A percentile compares a stretch with the other conserved stretches of the same genome.
Evolutionary conservation across 2,113 vertebrate genomes (phyloP).

Genomic region (Clarias batrachus): DNA sequence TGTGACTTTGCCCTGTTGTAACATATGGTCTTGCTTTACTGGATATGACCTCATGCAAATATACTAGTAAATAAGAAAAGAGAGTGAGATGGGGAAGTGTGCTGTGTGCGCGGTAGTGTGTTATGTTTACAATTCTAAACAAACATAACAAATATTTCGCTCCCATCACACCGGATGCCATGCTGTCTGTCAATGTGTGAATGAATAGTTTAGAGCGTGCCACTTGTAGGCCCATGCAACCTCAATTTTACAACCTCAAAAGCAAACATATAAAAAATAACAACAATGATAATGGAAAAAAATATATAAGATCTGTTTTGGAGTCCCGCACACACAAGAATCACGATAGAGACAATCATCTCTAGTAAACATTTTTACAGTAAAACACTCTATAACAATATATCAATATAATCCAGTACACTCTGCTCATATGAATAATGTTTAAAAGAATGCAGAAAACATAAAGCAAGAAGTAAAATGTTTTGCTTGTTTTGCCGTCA

Average conservation of each 20-base stretch:
- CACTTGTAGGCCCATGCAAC: no score
- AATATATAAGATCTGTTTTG: no score
- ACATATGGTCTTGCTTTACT: slow-evolving; percentile 59
- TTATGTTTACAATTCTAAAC: no score
- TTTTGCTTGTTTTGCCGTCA: background rate
- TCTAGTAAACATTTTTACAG: background rate
- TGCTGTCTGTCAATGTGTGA: no score
- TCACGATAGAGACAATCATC: no score
- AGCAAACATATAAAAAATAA: no score
- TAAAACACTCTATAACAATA: background rate
- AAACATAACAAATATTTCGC: no score
- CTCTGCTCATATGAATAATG: background rate
- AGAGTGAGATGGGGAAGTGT: slow-evolving; percentile 34
- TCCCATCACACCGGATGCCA: no score
- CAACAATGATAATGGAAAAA: no score
- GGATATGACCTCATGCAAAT: slow-evolving; percentile 59
- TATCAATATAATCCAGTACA: background rate
- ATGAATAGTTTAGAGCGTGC: no score
- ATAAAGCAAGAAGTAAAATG: background rate
- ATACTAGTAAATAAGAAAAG: slow-evolving; percentile 52
- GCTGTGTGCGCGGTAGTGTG: slow-evolving; percentile 31
- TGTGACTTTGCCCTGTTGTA: slow-evolving; percentile 9
- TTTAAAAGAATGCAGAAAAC: background rate
- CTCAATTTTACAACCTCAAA: no score
- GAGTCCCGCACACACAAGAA: no score